phyloP scores from a whole-genome alignment of 2,113 vertebrate species.

The Dinomys branickii region DNA sequence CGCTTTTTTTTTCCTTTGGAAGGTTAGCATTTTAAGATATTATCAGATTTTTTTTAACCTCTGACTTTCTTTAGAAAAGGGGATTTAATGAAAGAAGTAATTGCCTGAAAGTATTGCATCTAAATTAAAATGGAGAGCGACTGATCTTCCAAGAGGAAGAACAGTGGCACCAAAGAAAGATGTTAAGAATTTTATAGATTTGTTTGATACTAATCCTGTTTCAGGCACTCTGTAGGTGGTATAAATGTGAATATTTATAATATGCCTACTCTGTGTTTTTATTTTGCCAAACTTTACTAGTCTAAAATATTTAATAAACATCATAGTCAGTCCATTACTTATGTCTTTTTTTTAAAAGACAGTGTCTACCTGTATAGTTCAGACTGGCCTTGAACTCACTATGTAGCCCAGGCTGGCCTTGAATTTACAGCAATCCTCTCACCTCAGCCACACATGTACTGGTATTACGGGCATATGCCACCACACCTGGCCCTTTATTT shows the following conservation, averaged over 20 bases:
- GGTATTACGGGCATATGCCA: not conserved
- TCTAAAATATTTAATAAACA: not conserved
- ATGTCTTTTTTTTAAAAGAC: not conserved
- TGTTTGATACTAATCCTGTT: not conserved
- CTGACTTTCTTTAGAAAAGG: not conserved
- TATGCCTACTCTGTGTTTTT: not conserved
- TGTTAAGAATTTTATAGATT: slow-evolving; percentile 3
- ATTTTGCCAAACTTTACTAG: not conserved
- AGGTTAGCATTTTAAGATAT: slow-evolving; percentile 19
- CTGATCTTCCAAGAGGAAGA: not conserved
- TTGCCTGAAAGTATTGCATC: not conserved
- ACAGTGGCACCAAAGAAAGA: not conserved
- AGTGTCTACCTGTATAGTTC: not conserved
- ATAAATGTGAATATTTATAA: not conserved
- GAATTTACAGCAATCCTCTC: not conserved
- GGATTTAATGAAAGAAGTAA: not conserved
- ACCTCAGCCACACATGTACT: not conserved
- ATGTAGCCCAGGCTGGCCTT: not conserved
- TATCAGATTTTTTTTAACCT: not conserved
- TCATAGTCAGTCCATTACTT: not conserved
- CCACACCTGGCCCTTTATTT: not conserved
- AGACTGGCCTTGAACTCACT: not conserved
- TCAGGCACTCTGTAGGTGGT: not conserved
- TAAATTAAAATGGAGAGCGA: not conserved
- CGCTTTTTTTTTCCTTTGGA: not conserved